Base-by-base conservation (phyloP, 2,797 vertebrate genomes). In the Lateolabrax maculatus region DNA sequence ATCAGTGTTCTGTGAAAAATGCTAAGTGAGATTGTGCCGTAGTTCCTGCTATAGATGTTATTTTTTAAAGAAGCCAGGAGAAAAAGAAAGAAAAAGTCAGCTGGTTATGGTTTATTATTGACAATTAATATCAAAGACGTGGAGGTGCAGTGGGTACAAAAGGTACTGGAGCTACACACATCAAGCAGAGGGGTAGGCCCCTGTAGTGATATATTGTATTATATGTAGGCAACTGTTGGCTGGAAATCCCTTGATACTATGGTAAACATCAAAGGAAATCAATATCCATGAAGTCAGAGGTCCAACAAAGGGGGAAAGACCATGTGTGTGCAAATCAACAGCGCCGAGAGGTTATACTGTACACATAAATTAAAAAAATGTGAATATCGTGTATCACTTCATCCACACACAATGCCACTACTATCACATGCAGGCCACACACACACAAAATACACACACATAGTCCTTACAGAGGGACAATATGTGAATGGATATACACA, bases 81-180 rank as follows among this genome's bases (percentile, higher is more conserved):
- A 21, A 67, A 44, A 55, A n/a, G 9, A 9, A 75, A 82, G 48
- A 74, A 83, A 81, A 83, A 80, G 65, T 89, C 81, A 81, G 53
- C 31, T 46, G 64, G 55, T 48, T 63, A 44, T 23, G 68, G 51
- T 69, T 70, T 71, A 80, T 71, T 77, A 82, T 72, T 55, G 44
- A 83, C 56, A 70, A 71, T 71, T 60, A 71, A 75, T 75, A 84
- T 87, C 79, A 84, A 84, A 88, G 66, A 64, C 46, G 27, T 39
- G 34, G 12, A 34, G 46, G 43, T 69, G 60, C 51, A 48, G 51
- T 56, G 37, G 57, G 64, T 65, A 64, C 43, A 70, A 66, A 56
- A 29, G 55, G 37, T 36, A 31, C 52, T 48, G 29, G 41, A 55
- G 64, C 72, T 61, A 55, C 48, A 53, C 49, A 52, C 27, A 25